phyloP scores from a whole-genome alignment of 2,113 vertebrate genomes.

The Stegostoma tigrinum region DNA sequence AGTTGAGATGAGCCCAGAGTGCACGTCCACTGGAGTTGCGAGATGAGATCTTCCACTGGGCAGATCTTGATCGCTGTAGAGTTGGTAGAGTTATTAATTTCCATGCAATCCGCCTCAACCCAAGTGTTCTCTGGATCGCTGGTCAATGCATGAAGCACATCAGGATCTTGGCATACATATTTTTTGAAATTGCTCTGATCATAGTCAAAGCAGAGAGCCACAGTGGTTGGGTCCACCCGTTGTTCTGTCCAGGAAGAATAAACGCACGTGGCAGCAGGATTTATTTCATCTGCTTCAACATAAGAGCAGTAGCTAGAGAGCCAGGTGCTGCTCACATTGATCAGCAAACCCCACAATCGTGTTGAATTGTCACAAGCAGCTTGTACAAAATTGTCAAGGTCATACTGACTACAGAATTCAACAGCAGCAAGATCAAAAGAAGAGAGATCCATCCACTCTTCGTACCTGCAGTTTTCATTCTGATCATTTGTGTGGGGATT shows the following conservation, averaged over 20 bases:
- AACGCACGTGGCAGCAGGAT: neutral
- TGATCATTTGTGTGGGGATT: slow-evolving; percentile 40
- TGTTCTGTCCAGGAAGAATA: slow-evolving; percentile 50
- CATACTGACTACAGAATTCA: slow-evolving; percentile 57
- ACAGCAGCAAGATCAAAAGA: slow-evolving; percentile 62
- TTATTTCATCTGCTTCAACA: neutral
- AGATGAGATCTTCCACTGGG: slow-evolving; percentile 48
- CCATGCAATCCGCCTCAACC: slow-evolving; percentile 55
- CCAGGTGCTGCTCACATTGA: slow-evolving; percentile 61
- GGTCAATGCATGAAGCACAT: slow-evolving; percentile 47
- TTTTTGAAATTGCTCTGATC: slow-evolving; percentile 57
- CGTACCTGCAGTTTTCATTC: slow-evolving; percentile 52
- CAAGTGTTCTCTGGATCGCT: slow-evolving; percentile 54
- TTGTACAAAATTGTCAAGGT: slow-evolving; percentile 56
- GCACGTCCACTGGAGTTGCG: slow-evolving; percentile 59
- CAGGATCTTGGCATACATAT: slow-evolving; percentile 49
- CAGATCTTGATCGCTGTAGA: slow-evolving; percentile 43
- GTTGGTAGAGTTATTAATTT: slow-evolving; percentile 41
- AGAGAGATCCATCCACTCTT: slow-evolving; percentile 53
- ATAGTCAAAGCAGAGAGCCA: slow-evolving; percentile 62
- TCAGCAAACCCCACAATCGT: slow-evolving; percentile 55
- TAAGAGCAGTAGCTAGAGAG: slow-evolving; percentile 52
- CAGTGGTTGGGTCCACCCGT: slow-evolving; percentile 48
- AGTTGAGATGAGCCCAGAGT: slow-evolving; percentile 48
- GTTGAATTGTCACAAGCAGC: slow-evolving; percentile 55